Conservation (phyloP, 2,113 vertebrate genomes). For the Neodon shergylaensis region DNA sequence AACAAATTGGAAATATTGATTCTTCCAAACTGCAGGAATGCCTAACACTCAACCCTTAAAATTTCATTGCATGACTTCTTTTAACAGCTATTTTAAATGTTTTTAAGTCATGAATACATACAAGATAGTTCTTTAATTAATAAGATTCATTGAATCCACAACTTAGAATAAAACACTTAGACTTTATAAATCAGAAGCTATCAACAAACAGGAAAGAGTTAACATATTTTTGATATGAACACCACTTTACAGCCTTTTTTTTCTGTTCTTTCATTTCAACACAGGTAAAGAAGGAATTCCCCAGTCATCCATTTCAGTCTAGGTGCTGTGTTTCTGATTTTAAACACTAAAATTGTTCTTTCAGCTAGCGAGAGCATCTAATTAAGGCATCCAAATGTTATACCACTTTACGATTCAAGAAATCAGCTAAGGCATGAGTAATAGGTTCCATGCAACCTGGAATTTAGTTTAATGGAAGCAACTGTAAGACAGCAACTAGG, state of each 20-base stretch:
- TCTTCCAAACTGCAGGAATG: not conserved
- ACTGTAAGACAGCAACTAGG: conserved; percentile 60
- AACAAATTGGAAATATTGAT: not conserved
- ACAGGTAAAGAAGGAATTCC: not conserved
- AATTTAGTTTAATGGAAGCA: conserved; percentile 70
- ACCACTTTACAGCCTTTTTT: not conserved
- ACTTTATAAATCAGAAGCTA: not conserved
- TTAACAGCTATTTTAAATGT: not conserved
- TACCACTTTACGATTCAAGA: conserved; percentile 67
- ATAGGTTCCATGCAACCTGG: conserved; percentile 63
- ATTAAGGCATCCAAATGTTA: conserved; percentile 70
- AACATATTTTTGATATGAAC: not conserved
- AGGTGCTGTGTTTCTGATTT: conserved; percentile 35
- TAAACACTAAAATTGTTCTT: conserved; percentile 56
- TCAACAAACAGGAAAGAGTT: not conserved
- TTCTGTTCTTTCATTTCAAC: not conserved
- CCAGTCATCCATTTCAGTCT: not conserved
- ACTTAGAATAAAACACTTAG: not conserved
- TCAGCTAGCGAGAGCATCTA: conserved; percentile 52
- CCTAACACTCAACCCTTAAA: not conserved
- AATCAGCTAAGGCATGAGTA: conserved; percentile 67
- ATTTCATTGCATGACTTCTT: not conserved
- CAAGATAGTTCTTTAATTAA: not conserved
- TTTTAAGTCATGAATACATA: not conserved
- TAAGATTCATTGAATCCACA: not conserved